Evolutionary conservation across 2,888 invertebrate genomes (phyloP).

Genomic region (Chymomyza amoena): DNA sequence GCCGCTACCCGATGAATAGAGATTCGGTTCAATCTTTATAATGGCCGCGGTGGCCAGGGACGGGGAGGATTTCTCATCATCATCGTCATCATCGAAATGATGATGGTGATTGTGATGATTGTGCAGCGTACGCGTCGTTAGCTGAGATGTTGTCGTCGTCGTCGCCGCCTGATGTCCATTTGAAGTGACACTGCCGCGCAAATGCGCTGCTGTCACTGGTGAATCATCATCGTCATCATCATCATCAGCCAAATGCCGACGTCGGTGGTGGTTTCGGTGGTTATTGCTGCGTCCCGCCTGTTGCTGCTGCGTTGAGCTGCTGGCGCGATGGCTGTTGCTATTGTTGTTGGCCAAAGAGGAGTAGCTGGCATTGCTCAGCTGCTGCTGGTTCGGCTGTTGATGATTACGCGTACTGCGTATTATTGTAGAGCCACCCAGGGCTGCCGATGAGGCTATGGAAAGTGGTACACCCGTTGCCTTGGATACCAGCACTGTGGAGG

Average conservation of each 20-base stretch:
- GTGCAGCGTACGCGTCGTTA: slow-evolving; percentile 32
- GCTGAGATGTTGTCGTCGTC: slow-evolving; percentile 18
- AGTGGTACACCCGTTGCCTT: slow-evolving; percentile 70
- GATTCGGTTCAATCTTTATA: slow-evolving; percentile 77
- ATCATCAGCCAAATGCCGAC: slow-evolving; percentile 73
- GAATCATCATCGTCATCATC: slow-evolving; percentile 73
- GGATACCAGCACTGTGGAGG: slow-evolving; percentile 74
- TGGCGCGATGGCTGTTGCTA: slow-evolving; percentile 24
- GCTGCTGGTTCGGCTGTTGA: slow-evolving; percentile 59
- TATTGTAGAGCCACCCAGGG: slow-evolving; percentile 70
- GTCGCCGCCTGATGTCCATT: slow-evolving; percentile 10
- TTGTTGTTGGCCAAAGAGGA: slow-evolving; percentile 10
- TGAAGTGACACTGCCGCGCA: background rate
- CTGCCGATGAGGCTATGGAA: slow-evolving; percentile 73
- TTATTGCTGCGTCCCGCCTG: slow-evolving; percentile 59
- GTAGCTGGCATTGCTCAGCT: slow-evolving; percentile 43
- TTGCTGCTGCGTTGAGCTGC: slow-evolving; percentile 45
- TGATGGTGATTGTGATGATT: slow-evolving; percentile 57
- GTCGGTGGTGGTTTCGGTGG: slow-evolving; percentile 77
- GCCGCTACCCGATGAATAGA: slow-evolving; percentile 77
- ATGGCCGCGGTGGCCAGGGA: slow-evolving; percentile 78
- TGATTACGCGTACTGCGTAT: slow-evolving; percentile 77
- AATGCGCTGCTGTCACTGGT: slow-evolving; percentile 19
- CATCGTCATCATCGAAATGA: slow-evolving; percentile 72
- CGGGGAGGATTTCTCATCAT: slow-evolving; percentile 77